Evolutionary conservation across 1,140 invertebrate genomes (phyloP).

Genomic region (Hypsibius dujardini): DNA sequence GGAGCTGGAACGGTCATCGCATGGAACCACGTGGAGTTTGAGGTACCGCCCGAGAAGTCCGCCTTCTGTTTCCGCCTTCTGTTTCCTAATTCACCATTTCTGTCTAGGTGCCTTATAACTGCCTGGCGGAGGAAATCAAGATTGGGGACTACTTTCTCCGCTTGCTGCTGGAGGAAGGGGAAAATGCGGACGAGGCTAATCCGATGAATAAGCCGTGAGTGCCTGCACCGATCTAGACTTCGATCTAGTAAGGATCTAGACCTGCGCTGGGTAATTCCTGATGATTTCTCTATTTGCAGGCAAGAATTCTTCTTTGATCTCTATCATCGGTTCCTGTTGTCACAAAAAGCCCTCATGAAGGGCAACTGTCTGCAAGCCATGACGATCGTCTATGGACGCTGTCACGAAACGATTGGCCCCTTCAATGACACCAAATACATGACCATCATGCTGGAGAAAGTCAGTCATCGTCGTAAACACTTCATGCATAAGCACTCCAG

Average conservation of each 20-base stretch:
- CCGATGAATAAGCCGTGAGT: slow-evolving; percentile 7
- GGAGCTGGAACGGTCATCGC: slow-evolving; percentile 57
- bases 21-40: slow-evolving; percentile 97
- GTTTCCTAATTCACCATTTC: too few species aligned
- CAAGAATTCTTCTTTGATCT: slow-evolving; percentile 96
- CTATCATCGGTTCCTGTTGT: slow-evolving; percentile 86
- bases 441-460: slow-evolving; percentile 75
- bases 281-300: slow-evolving; percentile 37
- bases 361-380: slow-evolving; percentile 83
- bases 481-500: neutral
- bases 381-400: slow-evolving; percentile 86
- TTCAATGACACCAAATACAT: slow-evolving; percentile 96
- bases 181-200: slow-evolving; percentile 25
- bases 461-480: slow-evolving; percentile 33
- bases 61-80: too few species aligned
- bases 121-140: slow-evolving; percentile 83
- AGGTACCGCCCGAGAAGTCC: slow-evolving; percentile 34
- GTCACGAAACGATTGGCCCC: slow-evolving; percentile 85
- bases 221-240: neutral
- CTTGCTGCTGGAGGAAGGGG: slow-evolving; percentile 71
- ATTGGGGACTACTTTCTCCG: slow-evolving; percentile 96
- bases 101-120: slow-evolving; percentile 56
- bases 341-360: slow-evolving; percentile 74
- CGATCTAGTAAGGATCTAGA: neutral
- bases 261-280: slow-evolving; percentile 18